Conservation (phyloP, 2,888 invertebrate genomes). For the Sarcophaga subvicina region DNA sequence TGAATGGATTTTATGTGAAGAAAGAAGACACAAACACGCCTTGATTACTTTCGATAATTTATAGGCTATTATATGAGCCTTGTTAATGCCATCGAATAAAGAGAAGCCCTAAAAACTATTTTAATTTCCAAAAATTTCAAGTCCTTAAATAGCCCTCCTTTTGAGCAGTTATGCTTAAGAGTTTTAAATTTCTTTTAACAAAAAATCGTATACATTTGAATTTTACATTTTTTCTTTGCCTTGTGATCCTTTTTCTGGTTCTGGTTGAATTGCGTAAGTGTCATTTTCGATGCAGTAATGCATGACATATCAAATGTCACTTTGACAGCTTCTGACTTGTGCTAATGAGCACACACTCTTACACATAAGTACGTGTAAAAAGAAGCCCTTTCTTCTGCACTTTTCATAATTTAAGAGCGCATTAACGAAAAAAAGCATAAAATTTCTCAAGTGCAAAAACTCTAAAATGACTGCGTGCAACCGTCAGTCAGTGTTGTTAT, state of each 20-base stretch:
- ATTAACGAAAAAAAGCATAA: constrained; percentile 25
- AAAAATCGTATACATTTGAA: constrained; percentile 18
- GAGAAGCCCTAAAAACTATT: constrained; percentile 63
- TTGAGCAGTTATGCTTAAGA: constrained; percentile 19
- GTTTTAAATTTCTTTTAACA: constrained; percentile 64
- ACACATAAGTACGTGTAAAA: background rate
- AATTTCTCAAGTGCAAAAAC: constrained; percentile 61
- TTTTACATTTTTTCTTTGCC: constrained; percentile 20
- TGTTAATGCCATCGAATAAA: constrained; percentile 22
- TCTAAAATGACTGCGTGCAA: background rate
- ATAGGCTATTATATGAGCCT: constrained; percentile 35
- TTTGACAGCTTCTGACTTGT: constrained; percentile 67
- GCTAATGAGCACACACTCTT: constrained; percentile 58
- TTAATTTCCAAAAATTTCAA: constrained; percentile 8
- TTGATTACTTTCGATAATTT: constrained; percentile 59
- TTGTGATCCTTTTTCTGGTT: constrained; percentile 1
- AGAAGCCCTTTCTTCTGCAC: constrained; percentile 12
- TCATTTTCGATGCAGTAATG: constrained; percentile 55
- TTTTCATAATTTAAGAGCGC: constrained; percentile 44
- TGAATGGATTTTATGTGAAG: constrained; percentile 13
- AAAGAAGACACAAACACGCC: constrained; percentile 61
- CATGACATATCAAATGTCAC: constrained; percentile 65
- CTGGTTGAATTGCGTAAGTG: constrained; percentile 62
- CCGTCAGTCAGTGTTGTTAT: background rate
- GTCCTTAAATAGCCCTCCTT: constrained; percentile 10